Conservation (phyloP, 2,888 invertebrate genomes). For the Drosophila picticornis region DNA sequence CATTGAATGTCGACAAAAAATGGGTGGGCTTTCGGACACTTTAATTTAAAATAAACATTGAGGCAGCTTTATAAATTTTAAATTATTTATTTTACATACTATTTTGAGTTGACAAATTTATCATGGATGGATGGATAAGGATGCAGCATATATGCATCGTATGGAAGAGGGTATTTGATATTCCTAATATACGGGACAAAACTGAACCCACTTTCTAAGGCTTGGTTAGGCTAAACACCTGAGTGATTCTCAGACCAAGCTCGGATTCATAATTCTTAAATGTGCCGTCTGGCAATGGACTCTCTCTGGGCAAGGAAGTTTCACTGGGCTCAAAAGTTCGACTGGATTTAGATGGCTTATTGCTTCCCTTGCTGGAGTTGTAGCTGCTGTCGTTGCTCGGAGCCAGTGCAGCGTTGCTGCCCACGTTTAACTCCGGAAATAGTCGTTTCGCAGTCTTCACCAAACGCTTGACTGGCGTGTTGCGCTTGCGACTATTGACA, state of each 20-base stretch:
- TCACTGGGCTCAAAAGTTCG: neutral
- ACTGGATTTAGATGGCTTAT: neutral
- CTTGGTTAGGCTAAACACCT: neutral
- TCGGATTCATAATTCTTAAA: neutral
- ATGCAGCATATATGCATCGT: too few species aligned
- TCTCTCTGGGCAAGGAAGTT: neutral
- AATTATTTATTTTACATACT: neutral
- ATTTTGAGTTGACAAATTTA: too few species aligned
- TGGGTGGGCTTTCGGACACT: neutral
- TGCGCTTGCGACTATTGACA: neutral
- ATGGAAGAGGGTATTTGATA: neutral
- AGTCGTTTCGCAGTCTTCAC: neutral
- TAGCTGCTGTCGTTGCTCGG: neutral
- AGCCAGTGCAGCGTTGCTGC: neutral
- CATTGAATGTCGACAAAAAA: neutral
- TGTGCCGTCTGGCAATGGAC: neutral
- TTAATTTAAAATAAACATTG: neutral
- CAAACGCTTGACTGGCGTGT: neutral
- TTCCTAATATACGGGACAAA: neutral
- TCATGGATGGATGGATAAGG: too few species aligned
- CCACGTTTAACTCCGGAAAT: too few species aligned
- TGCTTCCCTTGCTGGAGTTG: neutral
- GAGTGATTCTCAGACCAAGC: neutral
- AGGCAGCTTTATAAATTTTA: neutral
- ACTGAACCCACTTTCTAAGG: neutral